Percentiles rank a stretch among this genome's conserved stretches.
phyloP scores from a whole-genome alignment of 2,888 invertebrate genomes.

The Athalia rosae region DNA sequence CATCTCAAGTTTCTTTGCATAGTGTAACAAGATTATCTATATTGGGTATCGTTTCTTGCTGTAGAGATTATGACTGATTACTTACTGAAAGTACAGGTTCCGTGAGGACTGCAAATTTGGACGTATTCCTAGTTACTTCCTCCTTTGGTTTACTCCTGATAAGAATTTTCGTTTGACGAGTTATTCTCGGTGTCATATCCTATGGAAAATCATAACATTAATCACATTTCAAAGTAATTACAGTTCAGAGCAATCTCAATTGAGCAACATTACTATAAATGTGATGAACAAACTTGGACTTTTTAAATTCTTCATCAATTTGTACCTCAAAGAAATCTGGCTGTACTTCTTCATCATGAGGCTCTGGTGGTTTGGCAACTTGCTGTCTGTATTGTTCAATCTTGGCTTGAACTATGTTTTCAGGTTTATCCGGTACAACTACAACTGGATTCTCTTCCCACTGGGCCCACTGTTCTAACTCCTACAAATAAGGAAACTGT shows the following conservation, averaged over 20 bases:
- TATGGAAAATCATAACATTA: conserved; percentile 56
- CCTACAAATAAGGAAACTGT: conserved; percentile 56
- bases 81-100: conserved; percentile 73
- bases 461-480: conserved; percentile 76
- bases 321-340: conserved; percentile 77
- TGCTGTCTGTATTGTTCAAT: conserved; percentile 80
- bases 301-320: conserved; percentile 41
- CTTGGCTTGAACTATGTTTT: conserved; percentile 77
- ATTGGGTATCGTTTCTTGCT: neutral
- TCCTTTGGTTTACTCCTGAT: conserved; percentile 70
- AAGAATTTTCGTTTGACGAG: conserved; percentile 77
- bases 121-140: conserved; percentile 65
- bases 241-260: no score
- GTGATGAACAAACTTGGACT: neutral
- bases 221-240: neutral
- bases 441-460: conserved; percentile 78
- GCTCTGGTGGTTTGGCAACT: conserved; percentile 72
- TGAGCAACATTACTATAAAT: neutral
- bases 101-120: conserved; percentile 74
- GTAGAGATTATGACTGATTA: conserved; percentile 54
- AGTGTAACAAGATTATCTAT: conserved; percentile 38
- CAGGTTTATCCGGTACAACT: conserved; percentile 69
- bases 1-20: neutral
- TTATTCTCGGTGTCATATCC: conserved; percentile 80
- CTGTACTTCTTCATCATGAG: conserved; percentile 72